Evolutionary conservation across 2,797 vertebrate species (phyloP).

Genomic region (Buphagus erythrorhynchus): DNA sequence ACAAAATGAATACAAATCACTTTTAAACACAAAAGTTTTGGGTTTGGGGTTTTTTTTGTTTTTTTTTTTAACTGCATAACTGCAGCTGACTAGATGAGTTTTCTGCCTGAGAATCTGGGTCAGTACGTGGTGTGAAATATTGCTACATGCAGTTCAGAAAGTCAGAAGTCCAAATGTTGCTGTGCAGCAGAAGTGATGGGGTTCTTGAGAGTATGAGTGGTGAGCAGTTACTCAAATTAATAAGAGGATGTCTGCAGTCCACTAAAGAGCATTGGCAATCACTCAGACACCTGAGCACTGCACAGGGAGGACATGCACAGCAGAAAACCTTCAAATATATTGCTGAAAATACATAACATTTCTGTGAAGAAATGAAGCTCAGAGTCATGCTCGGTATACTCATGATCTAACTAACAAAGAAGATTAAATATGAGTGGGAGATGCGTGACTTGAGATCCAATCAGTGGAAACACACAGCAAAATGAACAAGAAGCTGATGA

Average conservation of each 20-base stretch:
- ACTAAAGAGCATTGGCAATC: background rate
- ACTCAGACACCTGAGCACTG: background rate
- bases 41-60: rapidly evolving
- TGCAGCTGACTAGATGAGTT: background rate
- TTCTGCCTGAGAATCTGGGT: background rate
- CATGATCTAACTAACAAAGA: background rate
- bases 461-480: background rate
- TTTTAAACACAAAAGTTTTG: background rate
- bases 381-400: background rate
- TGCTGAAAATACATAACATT: background rate
- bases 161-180: background rate
- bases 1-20: background rate
- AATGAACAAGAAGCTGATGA: background rate
- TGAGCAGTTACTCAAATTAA: background rate
- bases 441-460: background rate
- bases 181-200: background rate
- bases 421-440: background rate
- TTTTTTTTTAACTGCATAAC: background rate
- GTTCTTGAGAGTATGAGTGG: background rate
- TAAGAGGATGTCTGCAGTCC: background rate
- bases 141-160: background rate
- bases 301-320: background rate
- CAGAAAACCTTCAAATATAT: background rate
- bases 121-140: background rate
- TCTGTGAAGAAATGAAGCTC: background rate